Conservation (phyloP, 2,113 vertebrate genomes). For the Chaetodon trifascialis region DNA sequence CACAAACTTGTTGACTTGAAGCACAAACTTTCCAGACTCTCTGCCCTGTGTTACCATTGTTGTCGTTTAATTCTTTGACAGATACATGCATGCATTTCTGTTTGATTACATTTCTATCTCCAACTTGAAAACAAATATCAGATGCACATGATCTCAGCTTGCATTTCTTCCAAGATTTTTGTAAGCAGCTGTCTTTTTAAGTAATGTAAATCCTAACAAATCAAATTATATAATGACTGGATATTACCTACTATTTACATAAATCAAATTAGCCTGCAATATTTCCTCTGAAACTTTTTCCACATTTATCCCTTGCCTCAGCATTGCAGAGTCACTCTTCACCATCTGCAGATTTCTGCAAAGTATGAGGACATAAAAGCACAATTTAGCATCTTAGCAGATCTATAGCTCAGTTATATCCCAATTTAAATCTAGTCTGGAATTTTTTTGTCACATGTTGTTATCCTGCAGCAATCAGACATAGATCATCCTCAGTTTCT, state of each 20-base stretch:
- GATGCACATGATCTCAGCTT: constrained; percentile 59
- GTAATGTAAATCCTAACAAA: constrained; percentile 66
- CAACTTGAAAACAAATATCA: constrained; percentile 57
- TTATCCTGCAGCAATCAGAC: not conserved
- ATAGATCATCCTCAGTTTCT: no score
- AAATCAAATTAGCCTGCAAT: constrained; percentile 51
- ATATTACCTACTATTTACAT: constrained; percentile 61
- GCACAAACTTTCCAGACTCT: constrained; percentile 22
- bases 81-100: constrained; percentile 21
- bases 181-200: constrained; percentile 44
- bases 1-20: not conserved
- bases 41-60: not conserved
- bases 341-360: constrained; percentile 17
- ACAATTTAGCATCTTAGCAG: not conserved
- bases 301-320: constrained; percentile 43
- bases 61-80: constrained; percentile 31
- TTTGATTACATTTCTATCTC: constrained; percentile 60
- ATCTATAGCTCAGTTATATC: not conserved
- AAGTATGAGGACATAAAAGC: not conserved
- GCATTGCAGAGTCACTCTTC: not conserved
- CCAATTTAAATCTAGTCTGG: not conserved
- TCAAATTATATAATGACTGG: constrained; percentile 54
- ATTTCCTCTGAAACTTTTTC: constrained; percentile 54
- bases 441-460: not conserved
- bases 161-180: constrained; percentile 40